phyloP scores from a whole-genome alignment of 2,113 vertebrate genomes.

The Notiomystis cincta region DNA sequence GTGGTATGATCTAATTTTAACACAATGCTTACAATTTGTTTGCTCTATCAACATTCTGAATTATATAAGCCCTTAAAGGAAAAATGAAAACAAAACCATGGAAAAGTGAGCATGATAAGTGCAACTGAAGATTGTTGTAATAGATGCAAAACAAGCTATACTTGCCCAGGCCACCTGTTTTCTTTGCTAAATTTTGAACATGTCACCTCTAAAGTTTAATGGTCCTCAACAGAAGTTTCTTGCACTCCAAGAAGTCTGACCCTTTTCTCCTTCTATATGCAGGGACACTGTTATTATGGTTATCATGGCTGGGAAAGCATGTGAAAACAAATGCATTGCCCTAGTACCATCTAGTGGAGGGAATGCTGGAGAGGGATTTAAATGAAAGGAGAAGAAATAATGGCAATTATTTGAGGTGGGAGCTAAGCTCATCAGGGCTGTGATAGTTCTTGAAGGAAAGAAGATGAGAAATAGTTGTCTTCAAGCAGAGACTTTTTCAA shows the following conservation, averaged over 20 bases:
- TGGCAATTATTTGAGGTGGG: not conserved
- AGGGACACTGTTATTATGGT: not conserved
- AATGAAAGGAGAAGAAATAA: not conserved
- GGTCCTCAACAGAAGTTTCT: not conserved
- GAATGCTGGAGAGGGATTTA: not conserved
- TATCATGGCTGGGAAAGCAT: not conserved
- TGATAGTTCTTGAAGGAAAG: not conserved
- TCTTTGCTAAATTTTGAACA: not conserved
- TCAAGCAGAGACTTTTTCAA: not conserved
- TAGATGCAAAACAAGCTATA: not conserved
- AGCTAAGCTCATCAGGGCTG: not conserved
- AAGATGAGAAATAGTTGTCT: not conserved
- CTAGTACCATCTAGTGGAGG: slow-evolving; percentile 60
- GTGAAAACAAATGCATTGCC: not conserved
- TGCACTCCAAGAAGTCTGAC: not conserved
- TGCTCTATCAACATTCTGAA: not conserved
- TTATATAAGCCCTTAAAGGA: not conserved
- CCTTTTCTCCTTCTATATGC: not conserved
- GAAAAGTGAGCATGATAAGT: not conserved
- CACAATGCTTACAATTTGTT: not conserved
- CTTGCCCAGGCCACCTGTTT: not conserved
- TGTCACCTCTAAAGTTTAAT: not conserved
- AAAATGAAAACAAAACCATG: not conserved
- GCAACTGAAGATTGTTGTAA: not conserved
- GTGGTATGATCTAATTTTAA: not conserved